Base-by-base conservation (phyloP, 2,113 vertebrate species). In the Takifugu bimaculatus region DNA sequence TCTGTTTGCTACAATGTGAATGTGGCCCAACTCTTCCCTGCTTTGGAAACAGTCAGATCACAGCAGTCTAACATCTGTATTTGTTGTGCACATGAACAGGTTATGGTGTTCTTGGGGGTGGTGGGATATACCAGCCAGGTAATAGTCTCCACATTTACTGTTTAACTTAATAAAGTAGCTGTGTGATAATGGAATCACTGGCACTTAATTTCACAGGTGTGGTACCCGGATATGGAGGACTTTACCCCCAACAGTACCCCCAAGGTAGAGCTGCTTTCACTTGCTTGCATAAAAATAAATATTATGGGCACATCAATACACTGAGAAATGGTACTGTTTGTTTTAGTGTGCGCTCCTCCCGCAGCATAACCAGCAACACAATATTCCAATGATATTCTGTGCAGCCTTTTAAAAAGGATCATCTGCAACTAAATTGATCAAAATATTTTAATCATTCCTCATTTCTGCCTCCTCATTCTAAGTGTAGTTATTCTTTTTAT, bases 211-310 rank as follows among this genome's bases (percentile, higher is more conserved):
- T 20, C 20, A 26, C 58, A 90, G 88, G 82, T 74, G 83, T 32
- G 2, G 78, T 12, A 52, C 87, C 84, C 52, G 85, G 80, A 55
- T 88, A 87, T 68, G 82, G 81, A 68, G 86, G 77, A 57, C 83
- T 82, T 64, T 89, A 84, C 71, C 90, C 84, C 50, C 87, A 87
- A 42, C 91, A 88, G 64, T 80, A 69, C 51, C 86, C 81, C 66
- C 89, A 64, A 88, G 88, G 90, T 91, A 82, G 12, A 15, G 50
- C 35, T 62, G 39, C 35, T 29, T 15, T 11, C 15, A 28, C 7
- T 48, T 13, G 1, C 20, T 20, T 20, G 20, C 20, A 20, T 20
- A 20, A 20, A 20, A 20, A 20, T 20, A 20, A 20, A 20, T 20
- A 20, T 20, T 20, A 20, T 20, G 20, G 20, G 20, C 20, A 20